phyloP scores from a whole-genome alignment of 2,113 vertebrate species.

The Epinephelus lanceolatus region DNA sequence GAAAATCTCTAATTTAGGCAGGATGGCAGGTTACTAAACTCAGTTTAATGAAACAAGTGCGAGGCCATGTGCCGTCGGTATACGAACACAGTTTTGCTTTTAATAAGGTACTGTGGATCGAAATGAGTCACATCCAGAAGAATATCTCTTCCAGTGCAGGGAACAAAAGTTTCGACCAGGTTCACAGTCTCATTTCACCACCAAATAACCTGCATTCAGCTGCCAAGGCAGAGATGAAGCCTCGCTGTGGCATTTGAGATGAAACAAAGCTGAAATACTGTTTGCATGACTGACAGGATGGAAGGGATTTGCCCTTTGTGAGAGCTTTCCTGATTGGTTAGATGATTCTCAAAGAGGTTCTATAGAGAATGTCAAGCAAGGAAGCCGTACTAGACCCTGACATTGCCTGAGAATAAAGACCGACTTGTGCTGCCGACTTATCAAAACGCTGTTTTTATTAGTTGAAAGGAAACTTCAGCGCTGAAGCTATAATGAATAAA shows the following conservation, averaged over 20 bases:
- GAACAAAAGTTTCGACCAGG: neutral
- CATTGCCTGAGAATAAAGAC: neutral
- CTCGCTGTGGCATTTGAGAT: conserved; percentile 47
- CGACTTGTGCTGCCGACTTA: conserved; percentile 29
- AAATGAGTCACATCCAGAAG: neutral
- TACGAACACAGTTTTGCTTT: conserved; percentile 10
- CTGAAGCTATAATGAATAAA: conserved; percentile 57
- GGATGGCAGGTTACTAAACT: conserved; percentile 55
- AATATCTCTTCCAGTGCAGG: neutral
- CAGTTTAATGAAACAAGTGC: conserved; percentile 42
- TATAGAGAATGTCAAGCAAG: conserved; percentile 41
- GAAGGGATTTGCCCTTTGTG: conserved; percentile 51
- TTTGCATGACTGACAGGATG: conserved; percentile 53
- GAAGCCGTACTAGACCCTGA: neutral
- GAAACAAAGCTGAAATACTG: conserved; percentile 55
- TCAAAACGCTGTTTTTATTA: conserved; percentile 49
- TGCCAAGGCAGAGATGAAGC: conserved; percentile 22
- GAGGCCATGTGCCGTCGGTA: conserved; percentile 10
- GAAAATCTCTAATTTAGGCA: conserved; percentile 53
- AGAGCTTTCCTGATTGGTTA: conserved; percentile 40
- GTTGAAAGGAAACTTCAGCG: conserved; percentile 41
- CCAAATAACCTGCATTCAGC: conserved; percentile 36
- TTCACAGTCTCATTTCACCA: conserved; percentile 31
- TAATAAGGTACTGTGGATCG: neutral
- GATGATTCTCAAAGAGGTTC: conserved; percentile 49